A percentile compares a stretch with the other conserved stretches of the same genome.
Evolutionary conservation across 2,797 vertebrate genomes (phyloP).

Genomic region (Syncerus caffer): DNA sequence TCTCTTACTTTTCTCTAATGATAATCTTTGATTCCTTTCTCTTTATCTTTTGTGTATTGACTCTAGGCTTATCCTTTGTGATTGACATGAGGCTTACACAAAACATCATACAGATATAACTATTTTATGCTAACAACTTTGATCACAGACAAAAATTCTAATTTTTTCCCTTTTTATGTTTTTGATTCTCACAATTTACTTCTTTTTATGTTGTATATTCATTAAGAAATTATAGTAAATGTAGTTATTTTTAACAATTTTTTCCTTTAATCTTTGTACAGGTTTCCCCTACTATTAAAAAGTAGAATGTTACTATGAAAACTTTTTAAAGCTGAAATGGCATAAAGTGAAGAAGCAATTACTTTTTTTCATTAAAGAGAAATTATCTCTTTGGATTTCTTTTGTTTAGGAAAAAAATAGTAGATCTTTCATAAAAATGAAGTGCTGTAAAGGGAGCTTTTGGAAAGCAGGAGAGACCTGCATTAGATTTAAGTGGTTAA

Average conservation of each 20-base stretch:
- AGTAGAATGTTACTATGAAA: background rate
- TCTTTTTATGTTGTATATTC: background rate
- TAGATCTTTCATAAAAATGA: background rate
- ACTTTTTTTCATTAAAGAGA: background rate
- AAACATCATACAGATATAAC: background rate
- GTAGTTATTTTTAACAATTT: background rate
- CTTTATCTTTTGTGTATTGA: background rate
- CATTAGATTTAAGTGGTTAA: background rate
- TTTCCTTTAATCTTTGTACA: background rate
- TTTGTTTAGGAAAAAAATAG: background rate
- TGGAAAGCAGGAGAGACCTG: background rate
- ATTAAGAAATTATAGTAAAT: background rate
- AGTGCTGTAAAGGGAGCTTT: background rate
- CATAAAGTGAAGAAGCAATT: background rate
- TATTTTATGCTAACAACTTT: background rate
- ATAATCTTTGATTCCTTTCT: background rate
- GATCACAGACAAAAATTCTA: background rate
- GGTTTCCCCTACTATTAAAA: background rate
- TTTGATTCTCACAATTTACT: background rate
- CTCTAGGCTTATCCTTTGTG: background rate
- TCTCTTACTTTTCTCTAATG: background rate
- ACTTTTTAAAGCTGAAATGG: background rate
- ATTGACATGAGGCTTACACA: background rate
- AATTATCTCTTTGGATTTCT: background rate
- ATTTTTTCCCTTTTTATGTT: background rate